Evolutionary conservation across 2,888 invertebrate genomes (phyloP), one percentile per base, ranked within the genome.

Genomic region (Eurois occulta): DNA sequence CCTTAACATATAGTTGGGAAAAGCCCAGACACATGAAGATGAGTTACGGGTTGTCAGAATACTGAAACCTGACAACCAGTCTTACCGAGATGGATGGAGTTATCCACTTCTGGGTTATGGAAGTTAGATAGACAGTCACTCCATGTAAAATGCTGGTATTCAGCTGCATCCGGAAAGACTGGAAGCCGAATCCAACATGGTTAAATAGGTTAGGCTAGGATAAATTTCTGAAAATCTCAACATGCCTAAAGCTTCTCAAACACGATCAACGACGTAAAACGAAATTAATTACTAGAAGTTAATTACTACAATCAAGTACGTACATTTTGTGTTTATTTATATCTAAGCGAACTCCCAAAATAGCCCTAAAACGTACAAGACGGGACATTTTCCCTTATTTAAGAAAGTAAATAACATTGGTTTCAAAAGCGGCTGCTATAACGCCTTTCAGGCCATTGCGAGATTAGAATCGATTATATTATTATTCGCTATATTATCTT

Each of bases 321-420:
- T 32, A 32, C 32, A 60, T 21, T 10, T 32, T 60, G 11, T 28
- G 60, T 60, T 60, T 60, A 60, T 60, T 60, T 60, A 60, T 60
- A 60, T 32, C 21, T 35, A 28, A 28, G 4, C 60, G 35, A 21
- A 58, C 21, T 76, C 66, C 41, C 65, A 65, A 81, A 81, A 86
- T 64, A 68, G 24, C 72, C 38, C 58, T 70, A n/a, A 72, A 76
- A 62, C 18, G 43, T 41, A 74, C 66, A 46, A 85, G 28, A 35
- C 11, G 32, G 38, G 10, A 64, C 72, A 75, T 10, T 80, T 78
- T 73, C 43, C 79, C 65, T 78, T 72, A 79, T 75, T 76, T 41
- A 73, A 72, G 68, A 72, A 75, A 84, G 69, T 77, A 28, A 58
- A 66, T 58, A 77, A 69, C 79, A n/a, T 77, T 62, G 18, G 21